phyloP scores from a whole-genome alignment of 30 jellyfish, hydroid and myxozoan species.

The Pelagia noctiluca region DNA sequence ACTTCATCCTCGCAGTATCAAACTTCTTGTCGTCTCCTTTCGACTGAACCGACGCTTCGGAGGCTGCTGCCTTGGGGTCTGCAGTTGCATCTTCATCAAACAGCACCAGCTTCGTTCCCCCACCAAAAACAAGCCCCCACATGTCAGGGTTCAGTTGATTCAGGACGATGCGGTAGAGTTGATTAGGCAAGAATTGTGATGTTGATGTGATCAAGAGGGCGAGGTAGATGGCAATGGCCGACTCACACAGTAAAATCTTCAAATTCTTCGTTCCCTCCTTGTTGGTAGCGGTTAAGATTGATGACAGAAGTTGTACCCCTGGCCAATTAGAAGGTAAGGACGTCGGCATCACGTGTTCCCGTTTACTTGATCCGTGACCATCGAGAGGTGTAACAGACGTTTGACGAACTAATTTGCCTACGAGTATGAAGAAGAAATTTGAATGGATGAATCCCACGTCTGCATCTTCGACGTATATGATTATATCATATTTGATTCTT shows the following conservation, averaged over 20 bases:
- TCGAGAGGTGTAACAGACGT: constrained; percentile 64
- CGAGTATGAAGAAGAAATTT: not conserved
- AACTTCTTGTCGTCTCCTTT: constrained; percentile 63
- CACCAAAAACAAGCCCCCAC: constrained; percentile 99
- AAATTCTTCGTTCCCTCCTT: constrained; percentile 79
- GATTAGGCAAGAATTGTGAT: constrained; percentile 84
- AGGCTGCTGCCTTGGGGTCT: constrained; percentile 35
- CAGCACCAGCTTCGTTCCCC: constrained; percentile 92
- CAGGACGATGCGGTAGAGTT: constrained; percentile 82
- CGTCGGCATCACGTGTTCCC: constrained; percentile 77
- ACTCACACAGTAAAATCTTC: constrained; percentile 87
- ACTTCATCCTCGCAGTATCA: constrained; percentile 97
- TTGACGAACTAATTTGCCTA: constrained; percentile 81
- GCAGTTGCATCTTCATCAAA: constrained; percentile 67
- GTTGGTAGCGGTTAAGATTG: constrained; percentile 85
- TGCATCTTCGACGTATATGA: too few relatives aligned
- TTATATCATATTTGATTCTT: too few relatives aligned
- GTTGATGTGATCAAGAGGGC: constrained; percentile 86
- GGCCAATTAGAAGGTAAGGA: constrained; percentile 98
- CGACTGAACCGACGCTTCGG: constrained; percentile 19
- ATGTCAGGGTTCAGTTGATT: constrained; percentile 70
- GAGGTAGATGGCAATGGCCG: constrained; percentile 92
- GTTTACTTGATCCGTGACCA: constrained; percentile 57
- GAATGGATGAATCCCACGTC: too few relatives aligned
- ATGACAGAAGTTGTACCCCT: constrained; percentile 89